A percentile compares a stretch with the other conserved stretches of the same genome.
Evolutionary conservation across 2,888 invertebrate genomes (phyloP).

Genomic region (Philaethria dido): DNA sequence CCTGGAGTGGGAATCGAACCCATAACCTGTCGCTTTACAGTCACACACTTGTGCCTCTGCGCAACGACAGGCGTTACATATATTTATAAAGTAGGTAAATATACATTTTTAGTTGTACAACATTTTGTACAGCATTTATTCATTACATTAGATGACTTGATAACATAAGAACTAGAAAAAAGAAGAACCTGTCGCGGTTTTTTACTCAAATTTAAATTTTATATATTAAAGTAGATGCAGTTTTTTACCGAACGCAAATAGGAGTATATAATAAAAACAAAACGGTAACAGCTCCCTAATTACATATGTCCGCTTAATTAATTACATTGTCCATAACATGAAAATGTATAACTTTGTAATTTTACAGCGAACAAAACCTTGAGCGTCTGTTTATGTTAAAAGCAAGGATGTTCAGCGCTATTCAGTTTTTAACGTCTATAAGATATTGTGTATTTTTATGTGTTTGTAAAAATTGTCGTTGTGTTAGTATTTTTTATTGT

Average conservation of each 20-base stretch:
- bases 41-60: no score
- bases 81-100: background rate
- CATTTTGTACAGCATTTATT: slow-evolving; percentile 2
- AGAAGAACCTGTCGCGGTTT: background rate
- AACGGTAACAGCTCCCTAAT: slow-evolving; percentile 17
- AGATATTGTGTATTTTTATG: slow-evolving; percentile 11
- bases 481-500: background rate
- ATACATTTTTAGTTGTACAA: slow-evolving; percentile 7
- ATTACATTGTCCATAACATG: slow-evolving; percentile 35
- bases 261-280: background rate
- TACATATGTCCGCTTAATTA: slow-evolving; percentile 33
- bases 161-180: background rate
- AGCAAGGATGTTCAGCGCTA: slow-evolving; percentile 25
- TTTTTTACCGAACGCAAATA: background rate
- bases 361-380: slow-evolving; percentile 37
- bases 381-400: slow-evolving; percentile 34
- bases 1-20: no score
- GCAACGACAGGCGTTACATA: no score
- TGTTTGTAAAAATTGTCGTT: background rate
- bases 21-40: no score
- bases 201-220: slow-evolving; percentile 4
- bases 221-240: background rate
- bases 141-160: slow-evolving; percentile 11
- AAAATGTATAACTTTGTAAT: slow-evolving; percentile 35
- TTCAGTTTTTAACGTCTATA: background rate